These are phyloP conservation scores for Prunella himalayana DNA, from an alignment of 2,113 vertebrate species.

Conservation along the genomic window DNA sequence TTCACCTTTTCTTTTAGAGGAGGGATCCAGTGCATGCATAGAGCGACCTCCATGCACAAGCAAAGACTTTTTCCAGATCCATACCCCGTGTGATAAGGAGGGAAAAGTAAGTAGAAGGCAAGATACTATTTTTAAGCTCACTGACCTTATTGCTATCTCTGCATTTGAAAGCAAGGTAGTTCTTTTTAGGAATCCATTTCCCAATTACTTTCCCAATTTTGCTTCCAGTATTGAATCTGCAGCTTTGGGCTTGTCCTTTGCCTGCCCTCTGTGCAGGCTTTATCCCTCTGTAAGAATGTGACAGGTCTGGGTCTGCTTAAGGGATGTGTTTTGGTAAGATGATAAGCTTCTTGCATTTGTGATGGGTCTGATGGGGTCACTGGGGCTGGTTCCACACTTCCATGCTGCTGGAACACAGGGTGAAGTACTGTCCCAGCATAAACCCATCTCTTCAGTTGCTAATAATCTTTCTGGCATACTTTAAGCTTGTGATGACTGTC, in stretches of 20 bases:
- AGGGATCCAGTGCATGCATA: conserved; percentile 82
- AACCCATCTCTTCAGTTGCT: not conserved
- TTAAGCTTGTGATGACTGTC: not conserved
- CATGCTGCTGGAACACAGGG: not conserved
- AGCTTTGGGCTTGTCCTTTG: not conserved
- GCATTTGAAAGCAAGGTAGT: not conserved
- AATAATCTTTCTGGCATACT: not conserved
- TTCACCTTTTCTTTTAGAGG: conserved; percentile 71
- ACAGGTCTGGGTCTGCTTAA: not conserved
- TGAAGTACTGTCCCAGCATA: not conserved
- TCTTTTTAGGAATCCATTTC: not conserved
- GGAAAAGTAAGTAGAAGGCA: conserved; percentile 80
- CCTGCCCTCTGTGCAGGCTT: not conserved
- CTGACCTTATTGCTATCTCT: not conserved
- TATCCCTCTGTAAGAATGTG: not conserved
- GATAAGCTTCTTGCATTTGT: not conserved
- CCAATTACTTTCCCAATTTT: not conserved
- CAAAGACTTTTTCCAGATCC: conserved; percentile 94
- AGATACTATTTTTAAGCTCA: not conserved
- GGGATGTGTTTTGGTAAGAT: not conserved
- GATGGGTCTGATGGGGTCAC: not conserved
- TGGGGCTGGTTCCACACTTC: not conserved
- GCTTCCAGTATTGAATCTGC: not conserved
- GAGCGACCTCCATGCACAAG: conserved; percentile 82
- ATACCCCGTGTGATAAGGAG: conserved; percentile 87